phyloP scores from a whole-genome alignment of 2,888 invertebrate species.

The Cantharis flavilabris region DNA sequence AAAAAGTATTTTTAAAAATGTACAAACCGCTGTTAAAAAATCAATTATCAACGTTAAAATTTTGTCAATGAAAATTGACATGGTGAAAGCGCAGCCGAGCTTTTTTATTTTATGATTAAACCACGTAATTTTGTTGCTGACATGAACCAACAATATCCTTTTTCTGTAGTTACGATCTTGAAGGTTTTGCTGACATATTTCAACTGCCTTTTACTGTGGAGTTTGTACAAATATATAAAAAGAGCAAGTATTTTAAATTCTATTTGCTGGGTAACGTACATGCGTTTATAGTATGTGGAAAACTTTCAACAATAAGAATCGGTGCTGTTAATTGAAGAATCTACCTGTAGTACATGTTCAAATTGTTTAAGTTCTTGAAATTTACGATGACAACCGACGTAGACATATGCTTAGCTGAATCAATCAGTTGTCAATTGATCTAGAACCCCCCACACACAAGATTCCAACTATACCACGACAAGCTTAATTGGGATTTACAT shows the following conservation, averaged over 20 bases:
- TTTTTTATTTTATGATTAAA: background rate
- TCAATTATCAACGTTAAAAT: background rate
- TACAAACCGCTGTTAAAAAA: background rate
- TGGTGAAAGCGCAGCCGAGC: background rate
- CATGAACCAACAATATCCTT: background rate
- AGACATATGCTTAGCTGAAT: conserved; percentile 52
- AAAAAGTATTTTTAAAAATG: background rate
- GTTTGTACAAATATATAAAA: conserved; percentile 2
- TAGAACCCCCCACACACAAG: conserved; percentile 45
- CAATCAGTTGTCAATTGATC: conserved; percentile 54
- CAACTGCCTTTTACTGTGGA: background rate
- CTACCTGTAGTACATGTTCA: conserved; percentile 22
- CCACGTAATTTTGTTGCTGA: background rate
- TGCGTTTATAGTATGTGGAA: conserved; percentile 3
- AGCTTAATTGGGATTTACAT: conserved; percentile 56
- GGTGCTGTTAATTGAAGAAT: conserved; percentile 28
- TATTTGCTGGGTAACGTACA: conserved; percentile 4
- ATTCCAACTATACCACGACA: conserved; percentile 49
- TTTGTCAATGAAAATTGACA: background rate
- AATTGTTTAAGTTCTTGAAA: conserved; percentile 40
- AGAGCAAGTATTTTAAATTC: background rate
- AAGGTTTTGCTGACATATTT: background rate
- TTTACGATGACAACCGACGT: conserved; percentile 46
- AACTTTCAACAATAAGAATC: conserved; percentile 17
- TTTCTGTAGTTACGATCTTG: background rate